Evolutionary conservation across 1,140 invertebrate species (phyloP).

Genomic region (Drosophila sechellia): DNA sequence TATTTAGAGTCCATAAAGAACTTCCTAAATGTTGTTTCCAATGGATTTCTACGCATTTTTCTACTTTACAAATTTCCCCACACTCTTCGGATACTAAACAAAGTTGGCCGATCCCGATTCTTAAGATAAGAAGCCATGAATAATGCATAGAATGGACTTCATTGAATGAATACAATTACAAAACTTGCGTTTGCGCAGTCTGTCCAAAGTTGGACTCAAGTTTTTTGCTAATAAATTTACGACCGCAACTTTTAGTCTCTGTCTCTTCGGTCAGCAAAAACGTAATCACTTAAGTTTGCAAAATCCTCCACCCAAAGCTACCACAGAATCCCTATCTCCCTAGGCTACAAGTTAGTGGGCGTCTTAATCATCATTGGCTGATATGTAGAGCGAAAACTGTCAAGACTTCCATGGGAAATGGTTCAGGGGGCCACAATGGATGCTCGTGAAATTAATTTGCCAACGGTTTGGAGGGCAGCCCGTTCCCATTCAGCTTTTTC

Average conservation of each 20-base stretch:
- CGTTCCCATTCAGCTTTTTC: constrained; percentile 10
- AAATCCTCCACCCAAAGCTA: constrained; percentile 22
- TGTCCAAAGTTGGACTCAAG: constrained; percentile 64
- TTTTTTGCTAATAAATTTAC: constrained; percentile 81
- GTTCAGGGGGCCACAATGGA: constrained; percentile 33
- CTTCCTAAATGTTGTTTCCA: neutral
- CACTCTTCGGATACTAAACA: neutral
- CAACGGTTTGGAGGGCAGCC: constrained; percentile 57
- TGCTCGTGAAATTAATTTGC: constrained; percentile 74
- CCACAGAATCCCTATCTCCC: constrained; percentile 3
- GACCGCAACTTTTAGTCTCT: constrained; percentile 66
- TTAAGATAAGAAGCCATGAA: constrained; percentile 50
- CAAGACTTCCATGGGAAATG: constrained; percentile 16
- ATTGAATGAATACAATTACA: constrained; percentile 80
- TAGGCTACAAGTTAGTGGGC: constrained; percentile 35
- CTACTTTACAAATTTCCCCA: neutral
- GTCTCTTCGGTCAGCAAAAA: constrained; percentile 57
- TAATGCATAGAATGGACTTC: constrained; percentile 73
- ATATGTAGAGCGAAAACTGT: constrained; percentile 48
- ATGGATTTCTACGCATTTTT: no score
- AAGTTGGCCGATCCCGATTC: constrained; percentile 5
- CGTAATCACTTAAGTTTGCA: constrained; percentile 79
- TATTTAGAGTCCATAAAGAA: neutral
- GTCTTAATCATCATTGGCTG: constrained; percentile 73
- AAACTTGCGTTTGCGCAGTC: constrained; percentile 74